Conservation (phyloP, 2,888 invertebrate species). For the Chironomus tentans region DNA sequence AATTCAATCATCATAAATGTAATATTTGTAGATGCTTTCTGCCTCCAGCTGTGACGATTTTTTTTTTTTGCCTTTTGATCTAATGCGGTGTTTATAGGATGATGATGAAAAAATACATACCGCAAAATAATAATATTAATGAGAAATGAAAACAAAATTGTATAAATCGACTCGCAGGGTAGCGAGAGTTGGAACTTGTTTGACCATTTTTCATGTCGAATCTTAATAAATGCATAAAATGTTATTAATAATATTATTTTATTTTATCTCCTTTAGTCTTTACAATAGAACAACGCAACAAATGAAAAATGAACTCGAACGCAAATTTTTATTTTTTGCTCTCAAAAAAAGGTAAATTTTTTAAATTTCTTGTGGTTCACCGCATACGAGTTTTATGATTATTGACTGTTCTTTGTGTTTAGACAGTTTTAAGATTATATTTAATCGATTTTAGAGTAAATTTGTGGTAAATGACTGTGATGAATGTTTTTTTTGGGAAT, state of each 20-base stretch:
- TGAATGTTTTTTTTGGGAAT: neutral
- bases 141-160: neutral
- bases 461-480: neutral
- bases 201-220: constrained; percentile 14
- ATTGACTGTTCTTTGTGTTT: neutral
- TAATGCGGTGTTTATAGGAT: constrained; percentile 2
- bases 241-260: constrained; percentile 12
- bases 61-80: constrained; percentile 14
- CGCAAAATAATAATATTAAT: constrained; percentile 19
- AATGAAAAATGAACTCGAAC: constrained; percentile 7
- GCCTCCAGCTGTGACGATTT: constrained; percentile 19
- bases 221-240: constrained; percentile 19
- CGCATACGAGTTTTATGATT: neutral
- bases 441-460: neutral
- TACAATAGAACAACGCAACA: neutral
- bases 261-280: neutral
- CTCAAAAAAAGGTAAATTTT: neutral
- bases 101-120: neutral
- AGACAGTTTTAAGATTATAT: neutral
- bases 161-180: neutral
- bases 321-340: neutral
- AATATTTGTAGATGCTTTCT: constrained; percentile 23
- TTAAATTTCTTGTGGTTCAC: neutral
- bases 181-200: neutral
- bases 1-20: constrained; percentile 27